Base-by-base conservation (phyloP, 2,797 vertebrate species). In the Aselliscus stoliczkanus region DNA sequence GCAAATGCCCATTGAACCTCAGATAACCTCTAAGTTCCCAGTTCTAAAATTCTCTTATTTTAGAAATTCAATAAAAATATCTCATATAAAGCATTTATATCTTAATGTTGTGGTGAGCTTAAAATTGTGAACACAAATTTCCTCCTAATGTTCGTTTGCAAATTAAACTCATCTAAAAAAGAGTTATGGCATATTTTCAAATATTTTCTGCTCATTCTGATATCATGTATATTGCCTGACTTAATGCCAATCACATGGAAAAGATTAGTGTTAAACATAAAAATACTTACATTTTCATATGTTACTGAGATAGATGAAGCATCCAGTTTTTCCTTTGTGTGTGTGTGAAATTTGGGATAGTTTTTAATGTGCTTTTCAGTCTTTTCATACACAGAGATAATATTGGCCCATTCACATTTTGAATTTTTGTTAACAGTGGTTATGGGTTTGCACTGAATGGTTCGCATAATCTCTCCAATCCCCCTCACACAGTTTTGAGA, bases 191-290 rank as follows among this genome's bases (percentile, higher is more conserved):
- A 92, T 81, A 5, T 73, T 96, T 97, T 52, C 60, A 64, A 83
- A 47, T 69, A 75, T 72, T 92, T 96, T 94, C 60, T 27, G n/a
- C 70, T 88, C 21, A 52, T 97, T 96, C 93, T 97, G 90, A 94
- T 97, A 93, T 98, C 94, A 85, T 94, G 21, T 17, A 62, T 97
- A 82, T 95, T 96, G 27, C 75, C 87, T 91, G 93, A 73, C 0
- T 39, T 95, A 98, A 96, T 97, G 95, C 86, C 95, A 0, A 9
- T 97, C 95, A 34, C 70, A 88, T 96, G 96, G 95, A 96, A 97
- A 97, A 90, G 70, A 93, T 92, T 93, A 58, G 75, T 37, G 56
- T 95, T 97, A 83, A 97, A 73, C 29, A 96, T 96, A 96, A 95
- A 97, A 84, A 82, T 96, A 97, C 65, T 82, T 95, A 82, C 89